Percentiles rank a stretch among this genome's conserved stretches.
Conservation (phyloP, 1,140 invertebrate species). For the Oppia nitens region DNA sequence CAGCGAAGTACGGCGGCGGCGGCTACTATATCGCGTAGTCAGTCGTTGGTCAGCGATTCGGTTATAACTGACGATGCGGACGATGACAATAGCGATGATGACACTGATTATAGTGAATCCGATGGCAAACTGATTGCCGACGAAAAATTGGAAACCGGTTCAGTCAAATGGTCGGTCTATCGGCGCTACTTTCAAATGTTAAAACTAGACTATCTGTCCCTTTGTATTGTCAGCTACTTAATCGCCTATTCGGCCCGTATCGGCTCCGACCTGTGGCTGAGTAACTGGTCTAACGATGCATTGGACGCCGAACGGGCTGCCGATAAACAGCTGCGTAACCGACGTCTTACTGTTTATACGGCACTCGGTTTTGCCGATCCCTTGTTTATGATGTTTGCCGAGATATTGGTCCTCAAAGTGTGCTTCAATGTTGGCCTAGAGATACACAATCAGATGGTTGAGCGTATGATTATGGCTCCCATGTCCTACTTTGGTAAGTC, state of each 20-base stretch:
- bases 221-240: slow-evolving; percentile 18
- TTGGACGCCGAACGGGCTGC: slow-evolving; percentile 15
- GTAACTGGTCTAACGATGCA: slow-evolving; percentile 28
- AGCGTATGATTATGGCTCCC: too few species aligned
- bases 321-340: too few species aligned
- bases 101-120: not conserved
- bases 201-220: not conserved
- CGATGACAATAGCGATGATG: not conserved
- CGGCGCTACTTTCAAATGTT: slow-evolving; percentile 8
- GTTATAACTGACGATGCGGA: not conserved
- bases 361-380: slow-evolving; percentile 62
- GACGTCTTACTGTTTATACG: slow-evolving; percentile 73
- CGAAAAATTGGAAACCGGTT: slow-evolving; percentile 32
- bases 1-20: too few species aligned
- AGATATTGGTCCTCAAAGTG: not conserved
- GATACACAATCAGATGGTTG: slow-evolving; percentile 30
- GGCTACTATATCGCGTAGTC: too few species aligned
- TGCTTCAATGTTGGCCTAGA: not conserved
- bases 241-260: slow-evolving; percentile 34
- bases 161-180: slow-evolving; percentile 10
- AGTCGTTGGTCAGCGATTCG: too few species aligned
- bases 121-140: slow-evolving; percentile 57
- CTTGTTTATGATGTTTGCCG: slow-evolving; percentile 3
- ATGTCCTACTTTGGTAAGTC: too few species aligned
- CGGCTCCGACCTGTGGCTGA: slow-evolving; percentile 27